Percentiles rank a stretch among this genome's conserved stretches.
These are phyloP conservation scores for Blomia tropicalis DNA, from an alignment of 2,888 invertebrate genomes.

Conservation along the genomic window DNA sequence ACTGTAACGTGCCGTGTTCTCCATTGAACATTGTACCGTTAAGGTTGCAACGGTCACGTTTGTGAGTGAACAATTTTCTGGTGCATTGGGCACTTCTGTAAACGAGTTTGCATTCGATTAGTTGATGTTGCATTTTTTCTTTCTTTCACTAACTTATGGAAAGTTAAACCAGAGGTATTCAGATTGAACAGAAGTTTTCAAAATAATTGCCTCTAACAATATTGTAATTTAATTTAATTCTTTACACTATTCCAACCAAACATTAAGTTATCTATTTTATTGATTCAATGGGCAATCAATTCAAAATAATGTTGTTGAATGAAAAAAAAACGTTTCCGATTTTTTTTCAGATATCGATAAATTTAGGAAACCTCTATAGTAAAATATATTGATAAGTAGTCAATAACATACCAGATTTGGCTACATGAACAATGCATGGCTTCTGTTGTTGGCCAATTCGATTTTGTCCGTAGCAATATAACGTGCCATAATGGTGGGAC, in stretches of 20 bases:
- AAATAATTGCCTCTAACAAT: too few relatives aligned
- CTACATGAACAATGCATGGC: conserved; percentile 29
- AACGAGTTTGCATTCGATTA: neutral
- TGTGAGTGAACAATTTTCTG: neutral
- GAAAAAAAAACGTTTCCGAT: neutral
- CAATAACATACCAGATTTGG: conserved; percentile 27
- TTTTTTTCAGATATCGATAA: too few relatives aligned
- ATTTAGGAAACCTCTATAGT: too few relatives aligned
- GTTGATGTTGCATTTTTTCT: too few relatives aligned
- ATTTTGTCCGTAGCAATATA: conserved; percentile 30
- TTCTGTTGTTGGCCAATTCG: conserved; percentile 28
- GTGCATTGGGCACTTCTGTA: conserved; percentile 1
- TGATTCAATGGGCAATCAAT: too few relatives aligned
- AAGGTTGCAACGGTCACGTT: conserved; percentile 1
- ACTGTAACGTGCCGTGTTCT: neutral
- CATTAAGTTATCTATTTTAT: too few relatives aligned
- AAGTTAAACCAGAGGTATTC: too few relatives aligned
- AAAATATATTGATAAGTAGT: neutral
- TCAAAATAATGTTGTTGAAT: too few relatives aligned
- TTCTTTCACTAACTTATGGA: too few relatives aligned
- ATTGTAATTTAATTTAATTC: too few relatives aligned
- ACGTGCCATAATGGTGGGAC: conserved; percentile 28
- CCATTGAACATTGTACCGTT: conserved; percentile 1
- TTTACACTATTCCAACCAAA: too few relatives aligned
- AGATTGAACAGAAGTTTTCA: too few relatives aligned